A percentile compares a stretch with the other conserved stretches of the same genome.
Evolutionary conservation across 2,113 vertebrate species (phyloP).

Genomic region (Phaethornis superciliosus): DNA sequence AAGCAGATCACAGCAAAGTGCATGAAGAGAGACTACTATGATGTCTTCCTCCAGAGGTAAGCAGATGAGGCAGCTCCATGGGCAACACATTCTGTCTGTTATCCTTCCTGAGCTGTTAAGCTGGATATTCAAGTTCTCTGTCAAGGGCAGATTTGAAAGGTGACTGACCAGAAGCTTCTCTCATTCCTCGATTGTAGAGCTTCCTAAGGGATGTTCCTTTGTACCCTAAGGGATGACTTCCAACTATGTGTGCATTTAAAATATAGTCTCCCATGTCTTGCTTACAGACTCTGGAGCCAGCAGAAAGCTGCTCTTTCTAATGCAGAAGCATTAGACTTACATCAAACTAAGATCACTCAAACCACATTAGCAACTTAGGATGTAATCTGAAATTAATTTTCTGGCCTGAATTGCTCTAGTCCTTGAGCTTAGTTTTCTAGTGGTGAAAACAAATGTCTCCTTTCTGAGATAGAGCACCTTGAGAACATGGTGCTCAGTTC

Average conservation of each 20-base stretch:
- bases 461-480: neutral
- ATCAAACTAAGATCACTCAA: neutral
- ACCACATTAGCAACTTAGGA: neutral
- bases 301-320: neutral
- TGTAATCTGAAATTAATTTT: neutral
- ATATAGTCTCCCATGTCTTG: neutral
- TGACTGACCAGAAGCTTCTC: neutral
- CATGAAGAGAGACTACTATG: slow-evolving; percentile 90
- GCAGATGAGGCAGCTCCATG: neutral
- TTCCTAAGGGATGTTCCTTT: neutral
- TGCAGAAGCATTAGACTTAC: neutral
- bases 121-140: neutral
- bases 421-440: neutral
- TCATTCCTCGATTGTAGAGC: neutral
- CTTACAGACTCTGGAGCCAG: neutral
- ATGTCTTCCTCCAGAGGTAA: slow-evolving; percentile 92
- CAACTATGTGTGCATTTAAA: neutral
- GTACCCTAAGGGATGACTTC: neutral
- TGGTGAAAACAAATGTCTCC: neutral
- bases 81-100: neutral
- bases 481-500: neutral
- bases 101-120: neutral
- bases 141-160: neutral
- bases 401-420: neutral
- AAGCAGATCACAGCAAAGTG: slow-evolving; percentile 90